phyloP scores from a whole-genome alignment of 2,797 vertebrate genomes.

The Telmatherina bonti region DNA sequence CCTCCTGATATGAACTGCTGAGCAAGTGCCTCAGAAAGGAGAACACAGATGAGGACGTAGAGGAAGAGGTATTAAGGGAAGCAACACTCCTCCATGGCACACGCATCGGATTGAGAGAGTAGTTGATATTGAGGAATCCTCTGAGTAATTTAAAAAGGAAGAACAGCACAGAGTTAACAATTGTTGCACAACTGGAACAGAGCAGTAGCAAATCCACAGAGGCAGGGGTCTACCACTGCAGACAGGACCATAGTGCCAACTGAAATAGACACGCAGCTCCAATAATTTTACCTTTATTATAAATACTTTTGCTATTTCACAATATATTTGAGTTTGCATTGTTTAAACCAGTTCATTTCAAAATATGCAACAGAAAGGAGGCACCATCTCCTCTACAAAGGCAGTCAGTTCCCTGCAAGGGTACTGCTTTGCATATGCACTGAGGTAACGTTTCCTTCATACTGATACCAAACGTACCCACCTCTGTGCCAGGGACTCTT shows the following conservation, averaged over 20 bases:
- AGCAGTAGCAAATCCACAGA: background rate
- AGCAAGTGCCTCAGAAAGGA: background rate
- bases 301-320: background rate
- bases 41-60: background rate
- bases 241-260: background rate
- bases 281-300: background rate
- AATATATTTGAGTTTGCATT: background rate
- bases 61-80: background rate
- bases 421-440: background rate
- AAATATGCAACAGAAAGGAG: background rate
- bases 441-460: conserved; percentile 10
- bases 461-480: conserved; percentile 14
- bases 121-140: background rate
- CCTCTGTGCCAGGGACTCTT: conserved; percentile 36
- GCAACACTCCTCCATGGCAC: background rate
- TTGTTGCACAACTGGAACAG: background rate
- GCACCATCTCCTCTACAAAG: background rate
- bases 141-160: background rate
- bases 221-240: background rate
- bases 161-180: background rate
- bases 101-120: background rate
- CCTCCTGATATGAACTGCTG: background rate
- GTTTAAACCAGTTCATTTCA: background rate
- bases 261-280: background rate
- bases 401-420: conserved; percentile 25